Evolutionary conservation across 2,888 invertebrate genomes (phyloP).

Genomic region (Erebia epiphron): DNA sequence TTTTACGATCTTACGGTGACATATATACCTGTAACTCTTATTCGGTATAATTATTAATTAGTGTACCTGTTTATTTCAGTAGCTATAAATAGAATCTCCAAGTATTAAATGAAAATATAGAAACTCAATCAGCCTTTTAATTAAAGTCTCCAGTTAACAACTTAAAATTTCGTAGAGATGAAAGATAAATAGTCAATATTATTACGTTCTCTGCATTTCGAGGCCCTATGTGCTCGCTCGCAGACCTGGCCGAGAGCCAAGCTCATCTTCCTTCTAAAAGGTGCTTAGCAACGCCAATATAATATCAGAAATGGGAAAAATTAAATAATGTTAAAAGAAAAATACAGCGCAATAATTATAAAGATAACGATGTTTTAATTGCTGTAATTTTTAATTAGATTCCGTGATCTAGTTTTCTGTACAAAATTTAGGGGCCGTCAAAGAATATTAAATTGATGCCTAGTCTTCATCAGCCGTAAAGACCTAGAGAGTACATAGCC

Average conservation of each 20-base stretch:
- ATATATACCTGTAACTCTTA: no score
- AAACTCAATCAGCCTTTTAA: conserved; percentile 18
- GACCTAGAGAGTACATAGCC: no score
- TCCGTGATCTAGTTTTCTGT: background rate
- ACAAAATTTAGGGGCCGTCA: background rate
- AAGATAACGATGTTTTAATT: conserved; percentile 24
- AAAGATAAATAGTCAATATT: conserved; percentile 43
- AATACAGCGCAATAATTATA: conserved; percentile 12
- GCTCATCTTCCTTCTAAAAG: conserved; percentile 46
- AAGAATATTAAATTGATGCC: background rate
- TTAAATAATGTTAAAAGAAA: conserved; percentile 30
- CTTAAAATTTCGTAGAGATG: conserved; percentile 31
- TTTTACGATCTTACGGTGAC: no score
- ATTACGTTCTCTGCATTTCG: conserved; percentile 38
- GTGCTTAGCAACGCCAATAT: conserved; percentile 47
- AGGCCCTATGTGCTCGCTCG: conserved; percentile 39
- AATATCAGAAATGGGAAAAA: conserved; percentile 44
- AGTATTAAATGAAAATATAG: background rate
- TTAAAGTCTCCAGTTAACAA: conserved; percentile 24
- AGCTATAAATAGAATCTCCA: background rate
- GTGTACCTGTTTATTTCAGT: no score
- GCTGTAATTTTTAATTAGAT: conserved; percentile 4
- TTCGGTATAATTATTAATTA: no score
- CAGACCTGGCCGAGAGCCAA: conserved; percentile 43
- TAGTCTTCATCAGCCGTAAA: no score